Base-by-base conservation (phyloP, 2,888 invertebrate genomes). In the Xanthia togata region DNA sequence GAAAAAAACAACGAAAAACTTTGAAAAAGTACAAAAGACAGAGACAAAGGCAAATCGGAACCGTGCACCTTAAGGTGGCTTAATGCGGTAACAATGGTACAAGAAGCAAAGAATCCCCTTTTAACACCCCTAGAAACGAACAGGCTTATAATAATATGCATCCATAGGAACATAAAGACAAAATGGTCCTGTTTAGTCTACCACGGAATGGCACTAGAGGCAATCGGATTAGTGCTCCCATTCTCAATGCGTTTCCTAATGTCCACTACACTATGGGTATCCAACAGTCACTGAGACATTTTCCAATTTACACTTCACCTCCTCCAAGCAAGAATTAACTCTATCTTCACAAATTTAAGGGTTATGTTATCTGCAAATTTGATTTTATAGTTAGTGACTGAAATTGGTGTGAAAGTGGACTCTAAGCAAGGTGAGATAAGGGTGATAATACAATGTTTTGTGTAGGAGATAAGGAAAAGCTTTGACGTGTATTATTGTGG, bases 171-270 rank as follows among this genome's bases (percentile, higher is more conserved):
- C n/a, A 53, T 59, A 64, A 53, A 44, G 26, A 41, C 3, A 53
- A 70, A 63, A 70, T 35, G n/a, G 1, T 57, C 12, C 62, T 70
- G 62, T 83, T 73, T 59, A 62, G 38, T 57, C 26, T 20, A 47
- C n/a, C 47, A 77, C 64, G 35, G 65, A 70, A 83, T 35, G 38
- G 31, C 3, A 41, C 31, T 57, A 74, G 57, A 65, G 74, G 70
- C 72, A 78, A 87, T 83, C 74, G 78, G 86, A 88, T 88, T 87
- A 86, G 79, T 53, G 70, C 68, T 57, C 9, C 71, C 64, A 74
- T 63, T 76, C 76, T 76, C 72, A 70, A 83, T 73, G 78, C 80
- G 72, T 78, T 78, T 83, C 73, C 81, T 78, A 75, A 85, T 67
- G 78, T 83, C 79, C 73, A 85, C 88, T 86, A 83, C 75, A 78